Percentiles rank a stretch among this genome's conserved stretches.
These are phyloP conservation scores for Helarctos malayanus DNA, from an alignment of 2,797 vertebrate genomes.

Conservation along the genomic window DNA sequence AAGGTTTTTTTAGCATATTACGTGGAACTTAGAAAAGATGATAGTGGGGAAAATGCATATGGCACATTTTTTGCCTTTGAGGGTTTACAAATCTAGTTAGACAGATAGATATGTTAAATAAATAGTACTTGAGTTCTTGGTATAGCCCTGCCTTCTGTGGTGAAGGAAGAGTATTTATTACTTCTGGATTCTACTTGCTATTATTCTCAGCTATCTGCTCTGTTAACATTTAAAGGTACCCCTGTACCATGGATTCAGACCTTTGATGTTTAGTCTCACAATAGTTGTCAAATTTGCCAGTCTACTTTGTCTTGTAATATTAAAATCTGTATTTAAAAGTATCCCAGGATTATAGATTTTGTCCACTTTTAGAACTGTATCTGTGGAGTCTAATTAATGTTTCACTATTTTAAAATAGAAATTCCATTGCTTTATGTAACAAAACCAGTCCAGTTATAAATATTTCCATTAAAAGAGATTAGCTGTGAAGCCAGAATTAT, in stretches of 20 bases:
- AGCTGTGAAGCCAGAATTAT: conserved; percentile 22
- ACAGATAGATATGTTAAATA: conserved; percentile 37
- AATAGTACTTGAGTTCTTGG: not conserved
- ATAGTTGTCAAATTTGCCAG: not conserved
- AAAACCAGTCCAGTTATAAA: conserved; percentile 7
- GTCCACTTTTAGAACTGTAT: conserved; percentile 47
- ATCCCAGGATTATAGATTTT: conserved; percentile 23
- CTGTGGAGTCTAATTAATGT: conserved; percentile 40
- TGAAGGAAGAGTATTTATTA: not conserved
- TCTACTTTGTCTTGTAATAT: conserved; percentile 58
- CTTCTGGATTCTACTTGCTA: not conserved
- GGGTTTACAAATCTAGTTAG: conserved; percentile 49
- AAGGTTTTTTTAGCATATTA: conserved; percentile 28
- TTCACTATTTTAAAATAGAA: conserved; percentile 58
- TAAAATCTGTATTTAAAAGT: conserved; percentile 61
- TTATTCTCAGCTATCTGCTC: not conserved
- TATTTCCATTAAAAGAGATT: conserved; percentile 41
- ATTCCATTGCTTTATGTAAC: conserved; percentile 19
- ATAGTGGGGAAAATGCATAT: not conserved
- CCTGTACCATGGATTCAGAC: not conserved
- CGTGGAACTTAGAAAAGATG: conserved; percentile 52
- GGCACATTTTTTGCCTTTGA: conserved; percentile 56
- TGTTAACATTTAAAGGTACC: conserved; percentile 36
- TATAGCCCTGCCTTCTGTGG: conserved; percentile 9
- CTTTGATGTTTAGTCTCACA: conserved; percentile 42